These are phyloP conservation scores for Erynnis tages DNA, from an alignment of 2,888 invertebrate species.

Conservation along the genomic window DNA sequence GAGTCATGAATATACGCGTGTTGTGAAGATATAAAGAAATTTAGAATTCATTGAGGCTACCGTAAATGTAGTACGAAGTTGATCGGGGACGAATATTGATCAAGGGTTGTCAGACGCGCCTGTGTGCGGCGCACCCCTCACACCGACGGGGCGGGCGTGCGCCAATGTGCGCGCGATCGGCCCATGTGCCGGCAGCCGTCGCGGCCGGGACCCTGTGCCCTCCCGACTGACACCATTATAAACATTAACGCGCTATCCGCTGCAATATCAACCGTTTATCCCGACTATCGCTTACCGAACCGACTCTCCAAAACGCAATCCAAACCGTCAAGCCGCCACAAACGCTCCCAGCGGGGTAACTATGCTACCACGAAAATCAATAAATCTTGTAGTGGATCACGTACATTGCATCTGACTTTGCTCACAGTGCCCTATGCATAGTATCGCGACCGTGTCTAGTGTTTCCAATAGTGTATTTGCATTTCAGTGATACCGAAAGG, in stretches of 20 bases:
- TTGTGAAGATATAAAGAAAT: neutral
- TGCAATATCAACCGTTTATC: conserved; percentile 33
- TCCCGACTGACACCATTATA: conserved; percentile 41
- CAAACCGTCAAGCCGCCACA: conserved; percentile 38
- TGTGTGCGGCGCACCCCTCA: conserved; percentile 49
- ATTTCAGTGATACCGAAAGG: conserved; percentile 65
- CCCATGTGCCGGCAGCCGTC: conserved; percentile 49
- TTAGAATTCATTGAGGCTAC: conserved; percentile 47
- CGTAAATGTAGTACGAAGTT: conserved; percentile 59
- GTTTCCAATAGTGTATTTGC: conserved; percentile 65
- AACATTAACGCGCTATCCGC: conserved; percentile 47
- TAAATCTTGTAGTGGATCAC: conserved; percentile 56
- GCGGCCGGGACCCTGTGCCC: conserved; percentile 44
- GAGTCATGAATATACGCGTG: no score
- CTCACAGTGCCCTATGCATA: conserved; percentile 45
- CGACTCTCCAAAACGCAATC: conserved; percentile 35
- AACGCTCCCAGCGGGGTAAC: conserved; percentile 41
- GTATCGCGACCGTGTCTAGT: conserved; percentile 44
- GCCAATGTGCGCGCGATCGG: conserved; percentile 42
- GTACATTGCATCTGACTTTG: conserved; percentile 50
- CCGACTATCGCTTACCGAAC: conserved; percentile 31
- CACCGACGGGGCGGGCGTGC: conserved; percentile 41
- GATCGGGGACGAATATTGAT: conserved; percentile 71
- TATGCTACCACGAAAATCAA: conserved; percentile 65
- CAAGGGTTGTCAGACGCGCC: conserved; percentile 58